Percentiles rank a stretch among this genome's conserved stretches.
These are phyloP conservation scores for Caenorhabditis elegans DNA, from an alignment of 1,140 invertebrate species.

Conservation along the genomic window DNA sequence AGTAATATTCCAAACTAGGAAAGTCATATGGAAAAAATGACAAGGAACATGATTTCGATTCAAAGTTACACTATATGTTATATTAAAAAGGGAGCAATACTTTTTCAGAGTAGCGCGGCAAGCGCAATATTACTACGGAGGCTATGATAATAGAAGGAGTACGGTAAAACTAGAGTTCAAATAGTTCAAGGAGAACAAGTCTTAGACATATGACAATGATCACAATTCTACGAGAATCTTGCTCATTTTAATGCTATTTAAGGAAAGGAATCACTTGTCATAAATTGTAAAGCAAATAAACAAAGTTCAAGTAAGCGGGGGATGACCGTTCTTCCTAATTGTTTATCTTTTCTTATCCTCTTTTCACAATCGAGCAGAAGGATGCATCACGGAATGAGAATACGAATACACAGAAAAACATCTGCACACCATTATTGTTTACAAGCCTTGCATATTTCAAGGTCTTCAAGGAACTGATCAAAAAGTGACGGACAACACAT, in stretches of 20 bases:
- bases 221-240: too few relatives aligned
- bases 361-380: background rate
- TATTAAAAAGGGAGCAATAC: too few relatives aligned
- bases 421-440: conserved; percentile 30
- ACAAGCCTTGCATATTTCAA: background rate
- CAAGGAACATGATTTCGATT: too few relatives aligned
- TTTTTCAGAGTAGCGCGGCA: too few relatives aligned
- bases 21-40: too few relatives aligned
- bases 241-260: background rate
- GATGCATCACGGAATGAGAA: background rate
- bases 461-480: background rate
- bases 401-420: conserved; percentile 11
- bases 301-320: background rate
- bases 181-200: too few relatives aligned
- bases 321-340: background rate
- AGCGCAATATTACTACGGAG: too few relatives aligned
- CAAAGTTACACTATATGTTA: too few relatives aligned
- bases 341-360: background rate
- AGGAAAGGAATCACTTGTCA: background rate
- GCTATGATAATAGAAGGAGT: too few relatives aligned
- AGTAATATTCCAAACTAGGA: too few relatives aligned
- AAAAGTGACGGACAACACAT: background rate
- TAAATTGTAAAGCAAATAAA: background rate
- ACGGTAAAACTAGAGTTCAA: too few relatives aligned
- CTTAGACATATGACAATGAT: too few relatives aligned